A percentile compares a stretch with the other conserved stretches of the same genome.
These are phyloP conservation scores for Calliopum simillimum DNA, from an alignment of 2,888 invertebrate species.

Conservation along the genomic window DNA sequence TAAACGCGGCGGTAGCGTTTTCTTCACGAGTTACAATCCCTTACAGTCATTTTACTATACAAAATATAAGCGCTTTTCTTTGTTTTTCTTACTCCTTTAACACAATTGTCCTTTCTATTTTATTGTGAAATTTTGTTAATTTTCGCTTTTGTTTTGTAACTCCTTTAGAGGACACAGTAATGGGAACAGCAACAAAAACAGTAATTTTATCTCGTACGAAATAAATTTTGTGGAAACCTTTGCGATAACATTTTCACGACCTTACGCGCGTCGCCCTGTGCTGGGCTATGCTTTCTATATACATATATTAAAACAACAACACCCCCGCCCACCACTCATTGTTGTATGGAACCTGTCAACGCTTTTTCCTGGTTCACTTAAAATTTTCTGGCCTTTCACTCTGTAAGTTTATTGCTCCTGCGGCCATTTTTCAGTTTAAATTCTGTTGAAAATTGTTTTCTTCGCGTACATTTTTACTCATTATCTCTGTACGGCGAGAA, in stretches of 20 bases:
- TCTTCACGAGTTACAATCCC: too few relatives aligned
- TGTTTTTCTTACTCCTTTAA: too few relatives aligned
- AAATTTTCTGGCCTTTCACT: neutral
- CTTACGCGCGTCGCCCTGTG: neutral
- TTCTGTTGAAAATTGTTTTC: constrained; percentile 8
- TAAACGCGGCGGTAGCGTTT: neutral
- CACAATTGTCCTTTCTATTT: neutral
- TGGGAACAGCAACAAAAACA: neutral
- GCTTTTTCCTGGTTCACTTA: neutral
- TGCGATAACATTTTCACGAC: constrained; percentile 10
- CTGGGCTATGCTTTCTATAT: too few relatives aligned
- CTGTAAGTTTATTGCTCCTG: neutral
- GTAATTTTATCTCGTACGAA: constrained; percentile 13
- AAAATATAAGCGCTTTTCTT: too few relatives aligned
- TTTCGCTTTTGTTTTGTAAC: constrained; percentile 13
- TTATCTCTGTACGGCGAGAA: neutral
- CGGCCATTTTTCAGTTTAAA: constrained; percentile 9
- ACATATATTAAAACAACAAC: too few relatives aligned
- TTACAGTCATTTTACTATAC: too few relatives aligned
- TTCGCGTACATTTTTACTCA: constrained; percentile 10
- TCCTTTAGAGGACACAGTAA: neutral
- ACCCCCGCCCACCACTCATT: neutral
- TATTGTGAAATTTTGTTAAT: constrained; percentile 1
- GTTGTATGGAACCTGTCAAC: neutral
- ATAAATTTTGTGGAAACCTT: constrained; percentile 23